A percentile compares a stretch with the other conserved stretches of the same genome.
These are phyloP conservation scores for Dicaeum eximium DNA, from an alignment of 2,113 vertebrate genomes.

Conservation along the genomic window DNA sequence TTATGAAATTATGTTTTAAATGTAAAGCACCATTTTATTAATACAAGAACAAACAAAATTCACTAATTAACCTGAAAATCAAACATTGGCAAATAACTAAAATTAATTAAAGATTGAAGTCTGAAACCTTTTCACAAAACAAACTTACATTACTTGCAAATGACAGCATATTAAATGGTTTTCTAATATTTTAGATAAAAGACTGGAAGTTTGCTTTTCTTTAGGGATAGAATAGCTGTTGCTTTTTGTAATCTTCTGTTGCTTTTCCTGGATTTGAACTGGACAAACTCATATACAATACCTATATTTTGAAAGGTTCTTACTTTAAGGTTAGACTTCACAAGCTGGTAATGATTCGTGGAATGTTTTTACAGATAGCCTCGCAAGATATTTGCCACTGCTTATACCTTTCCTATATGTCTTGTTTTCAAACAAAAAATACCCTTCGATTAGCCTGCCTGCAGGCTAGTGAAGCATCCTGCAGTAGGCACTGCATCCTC, in stretches of 20 bases:
- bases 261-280: background rate
- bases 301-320: background rate
- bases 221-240: background rate
- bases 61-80: background rate
- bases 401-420: background rate
- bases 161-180: background rate
- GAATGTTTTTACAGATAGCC: background rate
- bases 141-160: conserved; percentile 16
- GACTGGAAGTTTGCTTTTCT: background rate
- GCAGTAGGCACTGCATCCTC: background rate
- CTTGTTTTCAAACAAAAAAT: background rate
- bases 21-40: background rate
- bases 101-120: background rate
- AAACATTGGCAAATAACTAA: background rate
- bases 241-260: background rate
- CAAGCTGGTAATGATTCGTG: background rate
- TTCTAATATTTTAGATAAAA: background rate
- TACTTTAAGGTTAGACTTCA: background rate
- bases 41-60: background rate
- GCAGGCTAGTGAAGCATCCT: background rate
- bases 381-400: background rate
- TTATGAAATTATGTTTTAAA: background rate
- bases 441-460: background rate
- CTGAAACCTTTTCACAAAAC: conserved; percentile 37
- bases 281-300: background rate